phyloP scores from a whole-genome alignment of 2,888 invertebrate genomes.

The Cheilosia vulpina region DNA sequence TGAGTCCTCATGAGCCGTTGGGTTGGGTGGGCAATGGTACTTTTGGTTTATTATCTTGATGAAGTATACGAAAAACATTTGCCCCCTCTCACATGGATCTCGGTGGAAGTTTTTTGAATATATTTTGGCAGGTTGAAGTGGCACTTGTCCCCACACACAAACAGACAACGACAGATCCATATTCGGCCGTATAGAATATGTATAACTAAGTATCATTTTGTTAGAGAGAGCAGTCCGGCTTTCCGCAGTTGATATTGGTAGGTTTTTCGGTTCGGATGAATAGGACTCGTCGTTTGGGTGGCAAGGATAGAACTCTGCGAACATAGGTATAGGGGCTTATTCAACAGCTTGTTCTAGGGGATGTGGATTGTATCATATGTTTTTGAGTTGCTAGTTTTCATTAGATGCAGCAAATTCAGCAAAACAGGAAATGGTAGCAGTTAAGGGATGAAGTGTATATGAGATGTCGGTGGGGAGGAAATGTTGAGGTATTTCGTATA shows the following conservation, averaged over 20 bases:
- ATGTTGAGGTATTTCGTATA: no score
- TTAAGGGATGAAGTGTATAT: background rate
- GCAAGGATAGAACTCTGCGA: background rate
- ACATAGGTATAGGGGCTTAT: background rate
- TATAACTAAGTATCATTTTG: conserved; percentile 16
- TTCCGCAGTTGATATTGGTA: conserved; percentile 8
- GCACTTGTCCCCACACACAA: conserved; percentile 11
- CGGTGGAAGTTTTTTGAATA: conserved; percentile 34
- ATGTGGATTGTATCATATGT: conserved; percentile 6
- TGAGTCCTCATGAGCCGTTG: background rate
- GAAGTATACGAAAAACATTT: conserved; percentile 20
- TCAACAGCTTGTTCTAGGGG: background rate
- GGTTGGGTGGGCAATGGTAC: conserved; percentile 12
- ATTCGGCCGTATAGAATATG: background rate
- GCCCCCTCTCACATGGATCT: background rate
- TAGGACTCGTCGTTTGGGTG: conserved; percentile 13
- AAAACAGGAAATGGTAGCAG: background rate
- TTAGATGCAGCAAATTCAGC: conserved; percentile 7
- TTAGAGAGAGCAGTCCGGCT: conserved; percentile 25
- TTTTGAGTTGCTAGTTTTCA: conserved; percentile 19
- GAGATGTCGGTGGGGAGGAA: no score
- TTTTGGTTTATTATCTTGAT: conserved; percentile 41
- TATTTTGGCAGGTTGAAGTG: conserved; percentile 36
- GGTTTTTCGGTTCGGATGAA: conserved; percentile 13
- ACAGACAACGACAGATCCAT: background rate